phyloP scores from a whole-genome alignment of 2,797 vertebrate species.

The Alosa sapidissima region DNA sequence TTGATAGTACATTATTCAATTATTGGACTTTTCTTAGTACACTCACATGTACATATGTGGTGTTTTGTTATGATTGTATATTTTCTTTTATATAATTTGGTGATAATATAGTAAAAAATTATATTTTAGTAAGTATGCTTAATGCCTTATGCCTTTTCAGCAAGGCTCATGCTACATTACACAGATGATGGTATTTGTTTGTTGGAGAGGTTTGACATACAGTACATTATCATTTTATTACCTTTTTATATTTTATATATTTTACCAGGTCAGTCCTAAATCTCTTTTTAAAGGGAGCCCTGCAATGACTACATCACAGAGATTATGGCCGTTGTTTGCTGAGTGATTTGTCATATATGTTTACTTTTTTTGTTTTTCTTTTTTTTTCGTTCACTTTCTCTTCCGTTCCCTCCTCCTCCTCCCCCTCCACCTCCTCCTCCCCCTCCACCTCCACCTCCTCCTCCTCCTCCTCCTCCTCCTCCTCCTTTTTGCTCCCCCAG shows the following conservation, averaged over 20 bases:
- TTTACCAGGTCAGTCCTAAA: no score
- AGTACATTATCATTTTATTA: background rate
- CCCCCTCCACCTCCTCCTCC: background rate
- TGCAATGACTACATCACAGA: no score
- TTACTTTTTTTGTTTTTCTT: background rate
- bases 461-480: background rate
- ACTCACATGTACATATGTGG: background rate
- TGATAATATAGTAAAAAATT: background rate
- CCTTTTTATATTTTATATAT: background rate
- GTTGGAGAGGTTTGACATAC: background rate
- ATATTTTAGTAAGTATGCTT: background rate
- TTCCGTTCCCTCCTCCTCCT: no score
- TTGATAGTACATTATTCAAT: background rate
- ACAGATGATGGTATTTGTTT: background rate
- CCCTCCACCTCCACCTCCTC: conserved; percentile 20
- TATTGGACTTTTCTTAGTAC: no score
- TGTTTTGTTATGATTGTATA: background rate
- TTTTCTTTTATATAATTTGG: background rate
- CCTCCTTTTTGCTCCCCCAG: conserved; percentile 60
- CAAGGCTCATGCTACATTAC: background rate
- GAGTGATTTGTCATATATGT: no score
- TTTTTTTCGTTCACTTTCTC: background rate
- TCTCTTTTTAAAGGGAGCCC: no score
- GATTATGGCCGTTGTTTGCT: no score
- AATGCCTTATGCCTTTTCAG: background rate